Base-by-base conservation (phyloP, 1,140 invertebrate species). In the Scaptomyza hsui region DNA sequence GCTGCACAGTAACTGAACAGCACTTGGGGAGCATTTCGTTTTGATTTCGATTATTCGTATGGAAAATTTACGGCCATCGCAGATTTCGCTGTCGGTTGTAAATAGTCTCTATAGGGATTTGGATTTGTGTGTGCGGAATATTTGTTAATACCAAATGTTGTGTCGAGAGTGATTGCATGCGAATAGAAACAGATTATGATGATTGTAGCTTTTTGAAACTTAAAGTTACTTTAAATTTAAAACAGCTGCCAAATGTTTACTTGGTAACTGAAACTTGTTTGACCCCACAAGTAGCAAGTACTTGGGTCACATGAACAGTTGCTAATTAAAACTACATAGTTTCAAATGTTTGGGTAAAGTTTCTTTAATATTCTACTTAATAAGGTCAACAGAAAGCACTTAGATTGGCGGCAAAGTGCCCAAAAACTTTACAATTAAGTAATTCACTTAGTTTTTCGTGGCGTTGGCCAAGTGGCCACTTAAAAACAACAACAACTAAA, bases 261-360 rank as follows among this genome's bases (percentile, higher is more conserved):
- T 4, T 13, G 12, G 21, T 26, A 21, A 49, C 10, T 26, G 12
- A 29, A 24, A 29, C 16, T 19, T 41, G 3, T n/a, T 12, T 37
- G 32, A 37, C 32, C 32, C 32, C 39, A 26, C 26, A 21, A 39
- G 26, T 4, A 51, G 41, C 26, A 19, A 41, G 32, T 64, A 13
- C 42, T 13, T 15, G 42, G 39, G 19, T 2, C 57, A 19, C 37
- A 52, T 42, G 15, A 55, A 21, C 16, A 49, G 24, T 3, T 39
- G 62, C 51, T 80, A 80, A 80, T 79, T 80, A 60, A 79, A 80
- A 79, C 69, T 67, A 75, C 32, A 37, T n/a, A 37, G 32, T 57
- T 75, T 78, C 52, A 52, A 49, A 75, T 56, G 75, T 72, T 65
- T 48, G 47, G 63, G 44, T 13, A 75, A 75, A 79, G 49, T 79